These are phyloP conservation scores for Caenorhabditis virilis DNA, from an alignment of 2,888 invertebrate genomes.

Conservation along the genomic window DNA sequence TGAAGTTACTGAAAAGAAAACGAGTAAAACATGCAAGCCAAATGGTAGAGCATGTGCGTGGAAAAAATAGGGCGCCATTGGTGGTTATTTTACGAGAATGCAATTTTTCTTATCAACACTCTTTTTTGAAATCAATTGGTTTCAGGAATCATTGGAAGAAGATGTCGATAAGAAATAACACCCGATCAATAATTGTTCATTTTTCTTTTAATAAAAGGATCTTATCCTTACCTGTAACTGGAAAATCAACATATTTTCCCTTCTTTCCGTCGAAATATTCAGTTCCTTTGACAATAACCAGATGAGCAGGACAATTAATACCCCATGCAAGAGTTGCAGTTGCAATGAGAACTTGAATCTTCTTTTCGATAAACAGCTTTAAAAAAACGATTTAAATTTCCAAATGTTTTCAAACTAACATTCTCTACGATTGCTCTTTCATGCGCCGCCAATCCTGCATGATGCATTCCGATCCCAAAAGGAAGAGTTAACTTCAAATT, in stretches of 20 bases:
- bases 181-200: neutral
- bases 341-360: slow-evolving; percentile 82
- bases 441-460: slow-evolving; percentile 91
- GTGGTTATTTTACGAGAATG: too few species aligned
- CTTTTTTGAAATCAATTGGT: too few species aligned
- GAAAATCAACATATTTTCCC: slow-evolving; percentile 97
- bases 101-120: too few species aligned
- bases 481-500: slow-evolving; percentile 90
- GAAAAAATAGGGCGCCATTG: too few species aligned
- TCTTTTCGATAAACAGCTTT: slow-evolving; percentile 61
- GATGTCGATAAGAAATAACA: neutral
- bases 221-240: slow-evolving; percentile 78
- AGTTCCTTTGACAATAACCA: slow-evolving; percentile 81
- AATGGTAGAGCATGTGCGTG: too few species aligned
- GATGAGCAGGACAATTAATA: slow-evolving; percentile 96
- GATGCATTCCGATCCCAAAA: slow-evolving; percentile 97
- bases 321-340: slow-evolving; percentile 99
- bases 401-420: slow-evolving; percentile 73
- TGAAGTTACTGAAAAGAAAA: too few species aligned
- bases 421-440: slow-evolving; percentile 91
- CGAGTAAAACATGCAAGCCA: too few species aligned
- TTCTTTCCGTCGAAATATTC: slow-evolving; percentile 97
- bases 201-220: neutral
- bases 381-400: neutral
- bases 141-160: neutral